Conservation (phyloP, 2,113 vertebrate species). For the Pandion haliaetus region DNA sequence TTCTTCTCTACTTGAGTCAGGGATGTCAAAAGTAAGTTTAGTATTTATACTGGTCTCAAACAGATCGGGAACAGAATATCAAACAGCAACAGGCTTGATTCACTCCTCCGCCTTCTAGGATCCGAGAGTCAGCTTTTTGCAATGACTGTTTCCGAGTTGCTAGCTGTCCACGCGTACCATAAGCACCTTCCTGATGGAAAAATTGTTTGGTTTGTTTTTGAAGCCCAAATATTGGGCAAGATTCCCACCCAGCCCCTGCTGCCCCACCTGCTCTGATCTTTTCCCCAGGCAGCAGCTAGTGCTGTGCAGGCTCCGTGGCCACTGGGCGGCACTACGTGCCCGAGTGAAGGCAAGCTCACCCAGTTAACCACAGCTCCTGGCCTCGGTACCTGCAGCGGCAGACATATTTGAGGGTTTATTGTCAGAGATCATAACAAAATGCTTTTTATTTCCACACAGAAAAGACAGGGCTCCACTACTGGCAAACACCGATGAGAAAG, state of each 20-base stretch:
- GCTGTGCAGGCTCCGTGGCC: background rate
- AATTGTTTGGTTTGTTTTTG: background rate
- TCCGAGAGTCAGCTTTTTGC: background rate
- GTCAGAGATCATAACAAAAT: background rate
- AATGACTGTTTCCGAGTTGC: background rate
- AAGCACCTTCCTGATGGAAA: background rate
- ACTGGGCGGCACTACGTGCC: background rate
- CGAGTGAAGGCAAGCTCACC: background rate
- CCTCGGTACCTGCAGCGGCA: background rate
- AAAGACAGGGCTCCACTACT: no score
- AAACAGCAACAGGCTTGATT: background rate
- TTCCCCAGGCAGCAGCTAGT: background rate
- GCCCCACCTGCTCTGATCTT: background rate
- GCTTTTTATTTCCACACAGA: background rate
- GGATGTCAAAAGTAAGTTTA: background rate
- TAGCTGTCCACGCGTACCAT: background rate
- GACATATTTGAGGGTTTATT: background rate
- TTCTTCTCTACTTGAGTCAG: background rate
- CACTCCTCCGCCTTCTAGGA: background rate
- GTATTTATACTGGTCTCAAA: background rate
- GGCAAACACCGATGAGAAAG: background rate
- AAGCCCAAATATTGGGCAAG: background rate
- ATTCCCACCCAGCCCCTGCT: background rate
- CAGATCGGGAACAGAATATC: background rate
- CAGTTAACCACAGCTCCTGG: background rate